Base-by-base conservation (phyloP, 2,888 invertebrate species). In the Caenorhabditis plicata region DNA sequence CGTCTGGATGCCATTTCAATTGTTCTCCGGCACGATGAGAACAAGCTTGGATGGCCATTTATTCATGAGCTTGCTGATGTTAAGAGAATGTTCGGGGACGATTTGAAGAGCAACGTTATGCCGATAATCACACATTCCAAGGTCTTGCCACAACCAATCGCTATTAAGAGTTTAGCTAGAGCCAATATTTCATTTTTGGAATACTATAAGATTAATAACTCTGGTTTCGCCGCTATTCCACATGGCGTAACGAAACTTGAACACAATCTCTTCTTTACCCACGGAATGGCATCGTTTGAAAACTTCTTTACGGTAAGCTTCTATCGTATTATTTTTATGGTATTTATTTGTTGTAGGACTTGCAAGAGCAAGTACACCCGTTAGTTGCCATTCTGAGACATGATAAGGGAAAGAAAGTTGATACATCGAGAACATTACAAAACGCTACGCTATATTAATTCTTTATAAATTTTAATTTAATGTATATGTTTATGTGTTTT, bases 191-290 rank as follows among this genome's bases (percentile, higher is more conserved):
- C 68, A 22, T 75, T 75, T 50, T 58, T 75, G 9, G 70, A 74
- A 27, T 75, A 75, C 45, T 75, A 74, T 66, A 75, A 75, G 65
- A 68, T 74, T 17, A 74, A 75, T 55, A 75, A 75, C 46, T 41
- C 48, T 9, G 74, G 74, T 35, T 73, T 73, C 45, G 57, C 57
- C 23, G 64, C 70, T 9, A 45, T 54, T n/a, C 53, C 69, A 26
- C 36, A 49, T 8, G 58, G 57, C 17, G 57, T 70, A 39, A 53
- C 64, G n/a, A 73, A 65, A 43, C 65, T 74, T 20, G 62, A 70
- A 42, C 74, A 75, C 56, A 68, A 71, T 29, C 64, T 75, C 17
- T 70, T 50, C 64, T 68, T 64, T 60, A 69, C 71, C n/a, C 71
- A 75, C 40, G 71, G 73, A 48, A 60, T 66, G 8, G 66, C 72